Base-by-base conservation (phyloP, 1,140 invertebrate genomes). In the Sminthurides bifidus region DNA sequence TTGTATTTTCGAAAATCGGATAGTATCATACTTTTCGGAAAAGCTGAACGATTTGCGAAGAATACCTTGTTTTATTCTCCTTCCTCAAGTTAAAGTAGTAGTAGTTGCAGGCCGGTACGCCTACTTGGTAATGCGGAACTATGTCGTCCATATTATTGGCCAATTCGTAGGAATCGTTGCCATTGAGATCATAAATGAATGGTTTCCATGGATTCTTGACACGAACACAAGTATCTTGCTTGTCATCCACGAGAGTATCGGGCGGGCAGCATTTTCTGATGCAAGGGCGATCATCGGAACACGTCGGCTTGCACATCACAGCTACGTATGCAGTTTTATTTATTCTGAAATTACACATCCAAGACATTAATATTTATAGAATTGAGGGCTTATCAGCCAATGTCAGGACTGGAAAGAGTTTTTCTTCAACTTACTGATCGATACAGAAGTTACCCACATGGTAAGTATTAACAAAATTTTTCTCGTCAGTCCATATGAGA, bases 201-300 rank as follows among this genome's bases (percentile, higher is more conserved):
- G 63, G 59, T 14, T 30, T 51, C 63, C 63, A 65, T 24, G 31
- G 43, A 3, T 29, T 57, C 14, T 45, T 41, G 21, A 37, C 51
- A 1, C 17, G 26, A n/a, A 53, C 46, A 35, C 62, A 64, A 2
- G 50, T 54, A 4, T 33, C 46, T 21, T 60, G 54, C 3, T 23
- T 24, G 6, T 19, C 15, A 6, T 50, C 46, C 5, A 65, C 23
- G 8, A 61, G 48, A n/a, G 23, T 40, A 14, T 58, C 59, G n/a
- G 52, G 51, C 23, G 26, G n/a, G 35, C 63, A 65, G 31, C 63
- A 65, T 52, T 65, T 65, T n/a, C 59, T 40, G 14, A 65, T 37
- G 48, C 63, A 65, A 12, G 63, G 63, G 14, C 52, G 29, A 3
- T 27, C 29, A 14, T 58, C 63, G 44, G 54, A 43, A 24, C 63